These are phyloP conservation scores for Cephalopachus bancanus DNA, from an alignment of 2,797 vertebrate genomes.

Conservation along the genomic window DNA sequence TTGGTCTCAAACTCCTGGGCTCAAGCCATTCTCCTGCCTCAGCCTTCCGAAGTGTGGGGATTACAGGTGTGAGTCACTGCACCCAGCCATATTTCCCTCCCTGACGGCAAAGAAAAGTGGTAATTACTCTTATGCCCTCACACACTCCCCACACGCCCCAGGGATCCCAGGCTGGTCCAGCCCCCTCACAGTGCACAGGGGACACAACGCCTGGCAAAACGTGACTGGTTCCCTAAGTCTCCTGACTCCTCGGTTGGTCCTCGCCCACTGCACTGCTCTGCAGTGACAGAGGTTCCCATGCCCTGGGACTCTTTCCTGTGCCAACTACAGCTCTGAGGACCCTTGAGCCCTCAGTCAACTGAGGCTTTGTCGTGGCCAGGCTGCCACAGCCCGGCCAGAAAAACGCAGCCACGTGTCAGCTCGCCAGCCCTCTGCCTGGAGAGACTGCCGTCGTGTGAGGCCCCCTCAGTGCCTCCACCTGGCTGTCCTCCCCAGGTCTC, in stretches of 20 bases:
- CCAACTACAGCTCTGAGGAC: background rate
- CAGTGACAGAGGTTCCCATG: background rate
- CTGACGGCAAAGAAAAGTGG: background rate
- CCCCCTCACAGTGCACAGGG: background rate
- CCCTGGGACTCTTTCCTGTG: background rate
- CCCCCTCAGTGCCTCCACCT: background rate
- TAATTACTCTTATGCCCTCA: no score
- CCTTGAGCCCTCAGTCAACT: background rate
- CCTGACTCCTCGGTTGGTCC: background rate
- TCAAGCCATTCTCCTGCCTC: no score
- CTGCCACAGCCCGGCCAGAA: background rate
- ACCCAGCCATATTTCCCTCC: background rate
- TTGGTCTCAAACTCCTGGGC: no score
- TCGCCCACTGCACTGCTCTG: background rate
- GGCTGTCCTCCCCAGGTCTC: fast-evolving
- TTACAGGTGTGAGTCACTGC: no score
- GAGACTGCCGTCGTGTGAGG: background rate
- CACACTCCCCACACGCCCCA: background rate
- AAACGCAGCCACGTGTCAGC: background rate
- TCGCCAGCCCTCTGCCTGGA: background rate
- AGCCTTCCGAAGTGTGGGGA: no score
- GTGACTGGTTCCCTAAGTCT: background rate
- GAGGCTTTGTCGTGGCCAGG: background rate
- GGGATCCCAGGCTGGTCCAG: background rate
- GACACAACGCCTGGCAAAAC: background rate